Conservation (phyloP, 35 echinoderm and acorn worm species). For the Chiridota heheva region DNA sequence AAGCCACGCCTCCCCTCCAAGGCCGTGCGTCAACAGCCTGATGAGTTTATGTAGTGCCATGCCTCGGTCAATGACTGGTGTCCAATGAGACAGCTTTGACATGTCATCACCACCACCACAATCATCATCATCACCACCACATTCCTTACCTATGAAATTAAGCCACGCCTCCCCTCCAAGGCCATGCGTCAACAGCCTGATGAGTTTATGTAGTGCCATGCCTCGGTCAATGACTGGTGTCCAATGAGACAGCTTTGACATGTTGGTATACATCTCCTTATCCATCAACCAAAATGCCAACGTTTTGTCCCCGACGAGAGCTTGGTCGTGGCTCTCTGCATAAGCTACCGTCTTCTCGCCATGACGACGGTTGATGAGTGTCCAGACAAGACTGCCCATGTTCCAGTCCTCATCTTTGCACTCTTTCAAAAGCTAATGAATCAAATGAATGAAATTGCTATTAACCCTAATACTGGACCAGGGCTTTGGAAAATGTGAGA, state of each 20-base stretch:
- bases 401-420: constrained; percentile 96
- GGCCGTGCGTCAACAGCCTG: constrained; percentile 77
- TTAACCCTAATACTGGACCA: neutral
- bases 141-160: constrained; percentile 86
- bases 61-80: constrained; percentile 72
- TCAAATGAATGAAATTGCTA: neutral
- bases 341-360: constrained; percentile 89
- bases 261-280: constrained; percentile 98
- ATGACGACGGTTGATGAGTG: constrained; percentile 83
- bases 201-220: constrained; percentile 86
- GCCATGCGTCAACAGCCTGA: constrained; percentile 81
- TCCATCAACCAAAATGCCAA: constrained; percentile 98
- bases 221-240: constrained; percentile 79
- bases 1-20: constrained; percentile 95
- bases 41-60: constrained; percentile 91
- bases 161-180: constrained; percentile 96
- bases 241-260: constrained; percentile 69
- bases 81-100: constrained; percentile 69
- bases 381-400: constrained; percentile 82
- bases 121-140: too few species aligned
- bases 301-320: constrained; percentile 93
- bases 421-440: constrained; percentile 74
- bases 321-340: constrained; percentile 95
- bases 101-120: too few species aligned
- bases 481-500: neutral